Base-by-base conservation (phyloP, 2,113 vertebrate species). In the Uria lomvia region DNA sequence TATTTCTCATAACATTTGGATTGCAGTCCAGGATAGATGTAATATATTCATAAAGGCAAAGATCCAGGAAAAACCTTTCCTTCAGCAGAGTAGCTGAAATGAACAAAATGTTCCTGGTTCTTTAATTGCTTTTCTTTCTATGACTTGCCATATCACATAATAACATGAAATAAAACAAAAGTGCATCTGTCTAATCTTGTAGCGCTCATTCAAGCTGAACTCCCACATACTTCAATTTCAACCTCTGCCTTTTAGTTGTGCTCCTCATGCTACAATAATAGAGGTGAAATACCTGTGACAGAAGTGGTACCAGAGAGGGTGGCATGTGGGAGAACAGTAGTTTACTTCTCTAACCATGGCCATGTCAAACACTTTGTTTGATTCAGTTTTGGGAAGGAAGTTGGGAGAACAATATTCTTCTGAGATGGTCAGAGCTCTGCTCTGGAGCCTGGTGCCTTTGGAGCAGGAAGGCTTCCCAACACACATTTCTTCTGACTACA, bases 21-120 rank as follows among this genome's bases (percentile, higher is more conserved):
- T 79, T 3, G 0, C 50, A 53, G 45, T 93, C 78, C 63, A 63
- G 63, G 52, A 55, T 76, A 93, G 55, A 88, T 62, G 42, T 58
- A 70, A 88, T 63, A 59, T 47, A 80, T 92, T 96, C 92, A 63
- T 23, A 88, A 62, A 79, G 82, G 82, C 78, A 92, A 93, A 80
- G 72, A 90, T 92, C 85, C 96, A 90, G 75, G 63, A 92, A 86
- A 93, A 96, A 71, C 12, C 67, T 95, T 88, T 88, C 20, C 71
- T 90, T 76, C 81, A 88, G 49, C 71, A 63, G 78, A 79, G 58
- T 8, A 86, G 50, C 32, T 80, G 75, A 94, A 93, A 86, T 80
- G 88, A 96, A 96, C 81, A 96, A 92, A 96, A 94, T 93, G 93
- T 96, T 93, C 93, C 74, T 93, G 24, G 50, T 93, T 95, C 90